These are phyloP conservation scores for Drosophila longiperda DNA, from an alignment of 2,888 invertebrate genomes.

Conservation along the genomic window DNA sequence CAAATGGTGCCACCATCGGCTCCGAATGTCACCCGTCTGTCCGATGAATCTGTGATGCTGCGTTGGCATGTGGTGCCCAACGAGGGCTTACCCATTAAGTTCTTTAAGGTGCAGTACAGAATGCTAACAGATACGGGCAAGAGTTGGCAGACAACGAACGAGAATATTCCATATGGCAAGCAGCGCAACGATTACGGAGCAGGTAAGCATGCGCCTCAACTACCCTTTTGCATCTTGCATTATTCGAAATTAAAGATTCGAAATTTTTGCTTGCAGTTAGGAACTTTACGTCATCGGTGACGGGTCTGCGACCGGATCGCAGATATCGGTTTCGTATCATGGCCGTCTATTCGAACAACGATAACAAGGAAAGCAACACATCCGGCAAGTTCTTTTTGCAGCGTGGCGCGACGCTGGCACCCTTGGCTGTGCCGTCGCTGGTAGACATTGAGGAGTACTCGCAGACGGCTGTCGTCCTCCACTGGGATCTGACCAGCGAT, in stretches of 20 bases:
- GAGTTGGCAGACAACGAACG: constrained; percentile 92
- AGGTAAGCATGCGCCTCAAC: background rate
- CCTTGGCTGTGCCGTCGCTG: constrained; percentile 88
- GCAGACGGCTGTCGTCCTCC: constrained; percentile 89
- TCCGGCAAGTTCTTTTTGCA: constrained; percentile 87
- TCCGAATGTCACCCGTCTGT: constrained; percentile 93
- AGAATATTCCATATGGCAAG: constrained; percentile 89
- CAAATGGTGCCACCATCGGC: constrained; percentile 94
- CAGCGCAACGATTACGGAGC: constrained; percentile 69
- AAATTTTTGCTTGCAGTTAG: constrained; percentile 48
- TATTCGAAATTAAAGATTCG: background rate
- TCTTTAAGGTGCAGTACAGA: constrained; percentile 94
- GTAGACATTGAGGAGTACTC: constrained; percentile 89
- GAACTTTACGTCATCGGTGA: constrained; percentile 84
- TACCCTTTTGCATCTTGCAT: background rate
- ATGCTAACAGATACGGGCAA: constrained; percentile 81
- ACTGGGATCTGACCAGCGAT: constrained; percentile 87
- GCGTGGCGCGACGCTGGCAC: constrained; percentile 77
- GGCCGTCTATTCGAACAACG: constrained; percentile 97
- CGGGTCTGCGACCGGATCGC: constrained; percentile 80
- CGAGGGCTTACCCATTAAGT: constrained; percentile 92
- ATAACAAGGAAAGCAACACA: constrained; percentile 91
- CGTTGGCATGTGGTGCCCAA: constrained; percentile 94
- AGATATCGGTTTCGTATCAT: constrained; percentile 92
- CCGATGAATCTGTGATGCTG: constrained; percentile 96